Conservation (phyloP, 2,888 invertebrate species). For the Thumatha senex region DNA sequence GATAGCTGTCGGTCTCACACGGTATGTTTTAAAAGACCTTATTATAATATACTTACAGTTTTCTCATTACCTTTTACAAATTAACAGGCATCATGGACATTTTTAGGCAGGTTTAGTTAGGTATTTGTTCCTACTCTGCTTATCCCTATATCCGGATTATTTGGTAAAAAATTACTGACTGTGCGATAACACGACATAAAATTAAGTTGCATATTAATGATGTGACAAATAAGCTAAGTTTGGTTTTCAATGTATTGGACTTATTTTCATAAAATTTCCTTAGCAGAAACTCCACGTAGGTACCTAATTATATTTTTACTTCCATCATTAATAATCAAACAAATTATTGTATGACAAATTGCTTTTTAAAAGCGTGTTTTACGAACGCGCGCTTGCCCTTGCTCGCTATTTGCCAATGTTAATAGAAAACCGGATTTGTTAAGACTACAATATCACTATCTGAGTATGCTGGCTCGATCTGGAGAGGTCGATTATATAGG, state of each 20-base stretch:
- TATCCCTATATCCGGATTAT: too few species aligned
- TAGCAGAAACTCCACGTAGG: too few species aligned
- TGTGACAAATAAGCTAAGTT: too few species aligned
- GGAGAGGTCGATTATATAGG: conserved; percentile 11
- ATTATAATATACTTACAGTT: conserved; percentile 30
- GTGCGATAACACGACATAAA: too few species aligned
- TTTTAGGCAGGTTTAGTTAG: background rate
- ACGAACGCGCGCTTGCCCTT: conserved; percentile 33
- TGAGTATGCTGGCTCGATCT: conserved; percentile 29
- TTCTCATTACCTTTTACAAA: conserved; percentile 50
- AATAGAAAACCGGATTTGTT: conserved; percentile 42
- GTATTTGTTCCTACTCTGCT: background rate
- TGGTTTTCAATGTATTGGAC: too few species aligned
- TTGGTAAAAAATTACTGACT: too few species aligned
- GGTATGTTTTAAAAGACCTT: conserved; percentile 15
- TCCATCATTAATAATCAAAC: conserved; percentile 34
- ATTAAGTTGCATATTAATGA: too few species aligned
- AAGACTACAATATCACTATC: conserved; percentile 23
- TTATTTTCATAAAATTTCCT: too few species aligned
- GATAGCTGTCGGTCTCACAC: conserved; percentile 12
- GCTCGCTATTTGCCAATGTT: conserved; percentile 26
- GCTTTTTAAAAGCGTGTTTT: conserved; percentile 38
- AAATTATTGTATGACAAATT: conserved; percentile 42
- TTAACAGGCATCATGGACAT: conserved; percentile 19
- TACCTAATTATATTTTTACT: too few species aligned